A percentile compares a stretch with the other conserved stretches of the same genome.
These are phyloP conservation scores for Heteractis magnifica DNA, from an alignment of 92 coral and sea anemone species.

Conservation along the genomic window DNA sequence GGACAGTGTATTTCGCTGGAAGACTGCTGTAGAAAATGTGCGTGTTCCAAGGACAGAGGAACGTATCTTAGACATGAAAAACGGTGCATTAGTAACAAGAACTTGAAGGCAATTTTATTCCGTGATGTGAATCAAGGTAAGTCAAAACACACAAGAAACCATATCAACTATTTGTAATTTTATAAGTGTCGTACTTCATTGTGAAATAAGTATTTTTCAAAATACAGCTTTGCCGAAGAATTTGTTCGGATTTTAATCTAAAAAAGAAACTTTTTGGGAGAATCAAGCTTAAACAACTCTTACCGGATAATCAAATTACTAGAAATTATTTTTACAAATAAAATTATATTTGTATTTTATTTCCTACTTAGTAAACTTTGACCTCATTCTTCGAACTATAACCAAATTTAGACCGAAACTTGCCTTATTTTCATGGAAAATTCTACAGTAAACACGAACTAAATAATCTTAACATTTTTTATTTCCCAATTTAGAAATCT, in stretches of 20 bases:
- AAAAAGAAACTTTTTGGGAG: not conserved
- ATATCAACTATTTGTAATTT: not conserved
- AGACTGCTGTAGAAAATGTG: not conserved
- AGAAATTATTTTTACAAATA: constrained; percentile 5
- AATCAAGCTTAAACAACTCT: not conserved
- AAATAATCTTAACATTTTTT: not conserved
- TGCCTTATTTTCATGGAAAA: not conserved
- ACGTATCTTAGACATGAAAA: not conserved
- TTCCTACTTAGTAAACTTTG: constrained; percentile 2
- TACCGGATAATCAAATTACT: not conserved
- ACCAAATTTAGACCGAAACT: not conserved
- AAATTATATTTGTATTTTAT: not conserved
- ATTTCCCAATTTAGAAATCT: not conserved
- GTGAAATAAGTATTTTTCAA: too few relatives aligned
- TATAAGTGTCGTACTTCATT: not conserved
- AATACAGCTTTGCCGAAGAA: too few relatives aligned
- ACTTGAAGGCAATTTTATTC: not conserved
- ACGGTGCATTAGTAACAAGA: not conserved
- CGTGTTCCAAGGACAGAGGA: not conserved
- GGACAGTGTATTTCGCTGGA: not conserved
- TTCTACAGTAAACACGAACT: not conserved
- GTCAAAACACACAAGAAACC: not conserved
- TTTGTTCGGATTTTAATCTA: not conserved
- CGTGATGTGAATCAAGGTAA: constrained; percentile 14
- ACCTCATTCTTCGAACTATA: not conserved